Evolutionary conservation across 2,797 vertebrate species (phyloP), one percentile per base, ranked within the genome.

Genomic region (Tarsius wallacei): DNA sequence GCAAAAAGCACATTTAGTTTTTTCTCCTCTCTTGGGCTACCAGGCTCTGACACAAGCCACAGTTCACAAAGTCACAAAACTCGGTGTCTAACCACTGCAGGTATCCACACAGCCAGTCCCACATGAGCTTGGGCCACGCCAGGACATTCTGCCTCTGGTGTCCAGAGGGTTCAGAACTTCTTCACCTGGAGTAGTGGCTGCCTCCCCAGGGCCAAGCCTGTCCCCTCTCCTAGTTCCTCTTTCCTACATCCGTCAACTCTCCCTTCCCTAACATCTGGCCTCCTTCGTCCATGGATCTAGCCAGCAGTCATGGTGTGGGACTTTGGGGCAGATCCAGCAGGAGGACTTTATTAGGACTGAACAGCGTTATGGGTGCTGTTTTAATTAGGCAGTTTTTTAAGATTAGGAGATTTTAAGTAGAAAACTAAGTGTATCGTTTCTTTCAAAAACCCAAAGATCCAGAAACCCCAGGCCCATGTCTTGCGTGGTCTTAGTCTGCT

Each of bases 271-370:
- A 49, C 76, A 77, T 42, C 55, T 63, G 83, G 76, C 15, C 31
- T 73, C 19, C 9, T 93, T n/a, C 26, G 77, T 77, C 85, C 49
- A 78, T 53, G n/a, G 1, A 66, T 91, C 33, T 28, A 94, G 66
- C 24, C 42, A 66, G 83, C 87, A 7, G 63, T 80, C 42, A 91
- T 5, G 80, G 19, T 73, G 66, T 36, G 8, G 78, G 53, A 14
- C 17, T 28, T 59, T 71, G 59, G 80, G 42, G 66, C 63, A 91
- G 36, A 77, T 71, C 6, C 5, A 61, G 42, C n/a, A 91, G 57
- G 59, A 96, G 22, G 82, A 49, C 87, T 96, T 86, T 77, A 76
- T 92, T 87, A 90, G 55, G 49, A 12, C 49, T 90, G 5, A 90
- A 74, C 7, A 55, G n/a, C 80, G 6, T 61, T 73, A 73, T 10